These are phyloP conservation scores for Leucophenga maculata DNA, from an alignment of 2,888 invertebrate genomes.

Conservation along the genomic window DNA sequence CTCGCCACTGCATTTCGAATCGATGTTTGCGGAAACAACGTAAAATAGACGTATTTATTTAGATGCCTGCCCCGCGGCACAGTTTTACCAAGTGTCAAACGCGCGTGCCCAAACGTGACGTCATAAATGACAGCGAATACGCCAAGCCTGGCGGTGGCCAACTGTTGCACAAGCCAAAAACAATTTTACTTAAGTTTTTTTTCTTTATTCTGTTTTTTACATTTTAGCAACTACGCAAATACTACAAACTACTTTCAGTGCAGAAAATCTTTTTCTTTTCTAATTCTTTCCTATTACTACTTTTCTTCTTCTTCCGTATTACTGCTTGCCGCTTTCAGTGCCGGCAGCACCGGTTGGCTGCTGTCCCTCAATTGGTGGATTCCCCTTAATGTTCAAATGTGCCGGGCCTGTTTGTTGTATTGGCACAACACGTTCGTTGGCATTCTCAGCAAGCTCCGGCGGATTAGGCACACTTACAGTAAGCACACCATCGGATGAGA, in stretches of 20 bases:
- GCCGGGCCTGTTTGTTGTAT: constrained; percentile 78
- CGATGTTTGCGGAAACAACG: too few relatives aligned
- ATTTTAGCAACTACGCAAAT: neutral
- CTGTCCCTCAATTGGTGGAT: constrained; percentile 51
- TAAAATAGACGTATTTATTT: too few relatives aligned
- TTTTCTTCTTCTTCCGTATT: neutral
- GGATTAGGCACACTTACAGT: constrained; percentile 78
- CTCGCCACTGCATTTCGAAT: too few relatives aligned
- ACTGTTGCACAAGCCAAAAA: too few relatives aligned
- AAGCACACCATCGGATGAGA: constrained; percentile 84
- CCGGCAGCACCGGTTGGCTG: neutral
- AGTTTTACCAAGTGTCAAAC: too few relatives aligned
- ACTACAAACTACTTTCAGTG: constrained; percentile 27
- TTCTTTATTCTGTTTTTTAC: too few relatives aligned
- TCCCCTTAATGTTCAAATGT: constrained; percentile 73
- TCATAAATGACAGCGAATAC: too few relatives aligned
- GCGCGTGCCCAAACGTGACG: too few relatives aligned
- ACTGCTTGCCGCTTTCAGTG: neutral
- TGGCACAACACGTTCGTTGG: constrained; percentile 75
- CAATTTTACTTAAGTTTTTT: too few relatives aligned
- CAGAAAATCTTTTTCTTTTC: constrained; percentile 45
- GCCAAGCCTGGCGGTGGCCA: too few relatives aligned
- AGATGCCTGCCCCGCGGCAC: too few relatives aligned
- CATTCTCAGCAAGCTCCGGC: constrained; percentile 51
- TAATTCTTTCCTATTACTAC: neutral